Percentiles rank a stretch among this genome's conserved stretches.
phyloP scores from a whole-genome alignment of 2,113 vertebrate genomes.

The Ophiodon elongatus region DNA sequence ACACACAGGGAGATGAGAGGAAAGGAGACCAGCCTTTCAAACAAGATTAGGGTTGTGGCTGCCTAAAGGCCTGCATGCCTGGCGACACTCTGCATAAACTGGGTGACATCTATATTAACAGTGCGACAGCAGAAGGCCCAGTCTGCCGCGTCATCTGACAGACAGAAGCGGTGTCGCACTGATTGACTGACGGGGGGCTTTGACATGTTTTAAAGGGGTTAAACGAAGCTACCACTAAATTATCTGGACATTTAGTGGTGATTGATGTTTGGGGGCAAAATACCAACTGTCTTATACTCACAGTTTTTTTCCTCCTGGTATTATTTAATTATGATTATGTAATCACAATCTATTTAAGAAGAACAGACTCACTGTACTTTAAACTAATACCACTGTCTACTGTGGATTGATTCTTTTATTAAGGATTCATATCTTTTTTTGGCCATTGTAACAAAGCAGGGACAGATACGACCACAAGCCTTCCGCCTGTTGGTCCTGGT shows the following conservation, averaged over 20 bases:
- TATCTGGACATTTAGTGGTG: constrained; percentile 9
- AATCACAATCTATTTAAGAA: constrained; percentile 25
- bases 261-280: not conserved
- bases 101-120: constrained; percentile 76
- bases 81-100: constrained; percentile 59
- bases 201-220: constrained; percentile 34
- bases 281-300: constrained; percentile 3
- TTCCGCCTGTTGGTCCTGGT: constrained; percentile 51
- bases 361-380: constrained; percentile 9
- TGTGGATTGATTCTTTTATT: constrained; percentile 9
- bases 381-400: constrained; percentile 1
- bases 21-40: constrained; percentile 76
- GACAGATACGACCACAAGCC: constrained; percentile 32
- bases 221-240: constrained; percentile 13
- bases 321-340: constrained; percentile 26
- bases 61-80: constrained; percentile 71
- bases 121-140: constrained; percentile 42
- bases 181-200: constrained; percentile 37
- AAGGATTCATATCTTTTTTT: constrained; percentile 18
- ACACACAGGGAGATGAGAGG: constrained; percentile 61
- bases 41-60: constrained; percentile 74
- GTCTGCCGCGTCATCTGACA: constrained; percentile 47
- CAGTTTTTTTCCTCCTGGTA: constrained; percentile 3
- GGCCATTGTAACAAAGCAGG: constrained; percentile 27
- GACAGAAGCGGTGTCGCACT: constrained; percentile 3